phyloP scores from a whole-genome alignment of 2,113 vertebrate genomes.

The Phyllostomus discolor region DNA sequence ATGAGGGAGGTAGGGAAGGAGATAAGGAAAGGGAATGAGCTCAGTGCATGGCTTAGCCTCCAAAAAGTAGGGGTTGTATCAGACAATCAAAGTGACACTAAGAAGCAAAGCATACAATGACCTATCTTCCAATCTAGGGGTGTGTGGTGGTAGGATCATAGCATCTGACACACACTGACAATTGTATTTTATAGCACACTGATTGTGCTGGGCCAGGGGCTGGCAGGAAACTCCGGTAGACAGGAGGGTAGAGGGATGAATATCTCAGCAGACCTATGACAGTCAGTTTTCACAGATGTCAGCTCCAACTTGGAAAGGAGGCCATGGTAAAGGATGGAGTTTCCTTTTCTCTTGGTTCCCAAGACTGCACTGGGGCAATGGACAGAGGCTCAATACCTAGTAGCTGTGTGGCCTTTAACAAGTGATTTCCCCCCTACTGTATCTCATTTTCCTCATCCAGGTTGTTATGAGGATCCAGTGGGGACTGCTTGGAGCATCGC shows the following conservation, averaged over 20 bases:
- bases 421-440: not conserved
- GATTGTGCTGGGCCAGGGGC: not conserved
- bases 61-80: not conserved
- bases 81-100: not conserved
- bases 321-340: not conserved
- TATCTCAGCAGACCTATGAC: not conserved
- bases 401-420: not conserved
- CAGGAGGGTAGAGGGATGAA: not conserved
- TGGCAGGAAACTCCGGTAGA: not conserved
- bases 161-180: not conserved
- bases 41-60: not conserved
- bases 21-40: not conserved
- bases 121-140: not conserved
- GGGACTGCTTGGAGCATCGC: not conserved
- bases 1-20: not conserved
- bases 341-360: not conserved
- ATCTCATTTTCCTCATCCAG: not conserved
- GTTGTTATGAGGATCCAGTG: not conserved
- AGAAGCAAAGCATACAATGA: not conserved
- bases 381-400: not conserved
- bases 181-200: not conserved
- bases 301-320: not conserved
- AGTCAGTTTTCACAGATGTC: not conserved
- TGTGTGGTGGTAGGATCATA: fast-evolving
- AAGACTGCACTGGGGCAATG: not conserved